Conservation (phyloP, 2,888 invertebrate genomes). For the Mythimna impura region DNA sequence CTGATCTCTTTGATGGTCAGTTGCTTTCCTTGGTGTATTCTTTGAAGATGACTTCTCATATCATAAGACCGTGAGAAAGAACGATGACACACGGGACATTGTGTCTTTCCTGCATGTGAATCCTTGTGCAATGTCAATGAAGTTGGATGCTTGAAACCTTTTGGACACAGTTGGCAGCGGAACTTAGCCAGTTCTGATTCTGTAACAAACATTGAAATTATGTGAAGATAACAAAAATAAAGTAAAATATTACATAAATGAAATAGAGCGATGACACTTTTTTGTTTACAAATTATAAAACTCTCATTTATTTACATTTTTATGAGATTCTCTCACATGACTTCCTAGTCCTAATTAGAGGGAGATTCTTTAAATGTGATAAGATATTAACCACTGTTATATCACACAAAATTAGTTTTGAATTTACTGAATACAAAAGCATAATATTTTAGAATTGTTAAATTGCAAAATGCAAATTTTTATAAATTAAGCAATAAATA, state of each 20-base stretch:
- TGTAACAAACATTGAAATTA: conserved; percentile 71
- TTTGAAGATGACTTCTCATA: conserved; percentile 91
- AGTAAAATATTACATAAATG: background rate
- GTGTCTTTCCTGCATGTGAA: conserved; percentile 91
- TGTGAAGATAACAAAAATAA: background rate
- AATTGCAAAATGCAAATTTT: background rate
- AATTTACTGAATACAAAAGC: background rate
- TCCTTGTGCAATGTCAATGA: conserved; percentile 91
- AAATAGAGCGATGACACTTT: background rate
- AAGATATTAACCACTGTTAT: background rate
- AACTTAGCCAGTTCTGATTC: conserved; percentile 91
- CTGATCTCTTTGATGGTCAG: conserved; percentile 88
- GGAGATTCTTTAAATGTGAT: background rate
- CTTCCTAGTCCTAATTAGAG: background rate
- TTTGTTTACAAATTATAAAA: background rate
- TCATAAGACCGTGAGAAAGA: conserved; percentile 92
- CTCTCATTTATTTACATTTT: background rate
- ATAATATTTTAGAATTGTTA: background rate
- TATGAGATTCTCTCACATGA: background rate
- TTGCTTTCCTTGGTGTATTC: conserved; percentile 91
- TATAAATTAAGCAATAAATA: no score
- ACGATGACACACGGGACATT: conserved; percentile 91
- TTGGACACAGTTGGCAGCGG: conserved; percentile 91
- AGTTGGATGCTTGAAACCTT: conserved; percentile 92
- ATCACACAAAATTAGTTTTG: background rate